These are phyloP conservation scores for Oxytorus armatus DNA, from an alignment of 2,888 invertebrate species.

Conservation along the genomic window DNA sequence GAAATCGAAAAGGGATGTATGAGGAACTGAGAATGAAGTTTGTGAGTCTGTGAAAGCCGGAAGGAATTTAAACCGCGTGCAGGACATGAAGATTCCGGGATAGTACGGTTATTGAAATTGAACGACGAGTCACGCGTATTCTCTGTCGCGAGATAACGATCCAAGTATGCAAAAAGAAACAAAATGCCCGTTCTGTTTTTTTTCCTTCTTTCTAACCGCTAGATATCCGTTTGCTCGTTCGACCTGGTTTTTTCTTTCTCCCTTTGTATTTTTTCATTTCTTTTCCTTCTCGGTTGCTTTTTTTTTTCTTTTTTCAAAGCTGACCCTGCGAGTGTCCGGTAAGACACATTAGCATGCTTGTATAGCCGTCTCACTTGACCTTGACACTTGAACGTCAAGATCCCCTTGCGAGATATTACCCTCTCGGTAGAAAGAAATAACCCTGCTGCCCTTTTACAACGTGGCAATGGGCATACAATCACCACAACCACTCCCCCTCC, in stretches of 20 bases:
- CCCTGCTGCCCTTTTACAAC: conserved; percentile 43
- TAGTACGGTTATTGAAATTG: conserved; percentile 35
- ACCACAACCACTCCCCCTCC: too few species aligned
- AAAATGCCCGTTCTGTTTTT: conserved; percentile 32
- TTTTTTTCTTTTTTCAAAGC: conserved; percentile 47
- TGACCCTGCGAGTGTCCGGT: conserved; percentile 61
- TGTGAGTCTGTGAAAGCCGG: conserved; percentile 14
- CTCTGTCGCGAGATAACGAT: conserved; percentile 42
- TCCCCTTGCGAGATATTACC: conserved; percentile 67
- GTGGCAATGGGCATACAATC: conserved; percentile 29
- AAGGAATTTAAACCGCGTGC: conserved; percentile 50
- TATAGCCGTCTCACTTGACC: conserved; percentile 69
- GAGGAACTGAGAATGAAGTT: conserved; percentile 5
- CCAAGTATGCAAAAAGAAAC: conserved; percentile 44
- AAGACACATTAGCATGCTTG: conserved; percentile 65
- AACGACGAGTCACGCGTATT: conserved; percentile 43
- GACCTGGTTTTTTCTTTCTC: conserved; percentile 58
- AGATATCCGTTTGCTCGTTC: conserved; percentile 38
- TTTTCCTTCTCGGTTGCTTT: not conserved
- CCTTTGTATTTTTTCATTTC: conserved; percentile 30
- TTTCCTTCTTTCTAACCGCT: conserved; percentile 15
- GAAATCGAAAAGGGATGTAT: not conserved
- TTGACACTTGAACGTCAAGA: conserved; percentile 74
- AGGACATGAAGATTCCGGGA: conserved; percentile 4
- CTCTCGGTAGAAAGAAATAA: conserved; percentile 44